phyloP scores from a whole-genome alignment of 2,888 invertebrate genomes.

The Chrysotoxum bicinctum region DNA sequence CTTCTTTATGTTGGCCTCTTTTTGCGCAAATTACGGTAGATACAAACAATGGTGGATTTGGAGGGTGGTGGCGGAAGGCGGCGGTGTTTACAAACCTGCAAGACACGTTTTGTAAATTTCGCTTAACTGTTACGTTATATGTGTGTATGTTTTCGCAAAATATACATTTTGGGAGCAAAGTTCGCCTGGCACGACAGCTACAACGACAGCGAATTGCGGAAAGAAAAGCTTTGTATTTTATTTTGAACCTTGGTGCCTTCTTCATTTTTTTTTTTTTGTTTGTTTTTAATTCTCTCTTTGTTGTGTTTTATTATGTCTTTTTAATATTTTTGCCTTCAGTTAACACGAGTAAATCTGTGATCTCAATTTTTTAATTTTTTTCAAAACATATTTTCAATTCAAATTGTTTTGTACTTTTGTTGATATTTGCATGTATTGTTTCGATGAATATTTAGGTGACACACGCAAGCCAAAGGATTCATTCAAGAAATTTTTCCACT shows the following conservation, averaged over 20 bases:
- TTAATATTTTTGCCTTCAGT: not conserved
- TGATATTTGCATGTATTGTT: not conserved
- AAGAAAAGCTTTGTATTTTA: slow-evolving; percentile 61
- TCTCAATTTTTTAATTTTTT: slow-evolving; percentile 41
- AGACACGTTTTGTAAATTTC: slow-evolving; percentile 64
- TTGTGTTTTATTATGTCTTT: not conserved
- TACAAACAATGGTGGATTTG: not conserved
- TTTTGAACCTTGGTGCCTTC: slow-evolving; percentile 4
- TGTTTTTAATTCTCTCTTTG: not conserved
- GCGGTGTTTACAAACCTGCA: slow-evolving; percentile 17
- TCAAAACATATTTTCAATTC: no score
- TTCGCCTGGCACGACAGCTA: slow-evolving; percentile 58
- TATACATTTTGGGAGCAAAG: slow-evolving; percentile 61
- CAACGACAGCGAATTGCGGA: slow-evolving; percentile 52
- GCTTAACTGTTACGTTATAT: slow-evolving; percentile 24
- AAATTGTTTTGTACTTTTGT: no score
- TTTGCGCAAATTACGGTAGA: slow-evolving; percentile 12
- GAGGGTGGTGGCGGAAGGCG: no score
- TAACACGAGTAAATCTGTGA: slow-evolving; percentile 23
- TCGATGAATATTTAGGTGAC: not conserved
- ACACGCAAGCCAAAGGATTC: not conserved
- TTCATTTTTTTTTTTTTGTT: not conserved
- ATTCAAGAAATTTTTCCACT: not conserved
- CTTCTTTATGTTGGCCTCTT: slow-evolving; percentile 56
- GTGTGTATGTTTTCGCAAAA: slow-evolving; percentile 41